A percentile compares a stretch with the other conserved stretches of the same genome.
These are phyloP conservation scores for Nebria brevicollis DNA, from an alignment of 2,888 invertebrate species.

Conservation along the genomic window DNA sequence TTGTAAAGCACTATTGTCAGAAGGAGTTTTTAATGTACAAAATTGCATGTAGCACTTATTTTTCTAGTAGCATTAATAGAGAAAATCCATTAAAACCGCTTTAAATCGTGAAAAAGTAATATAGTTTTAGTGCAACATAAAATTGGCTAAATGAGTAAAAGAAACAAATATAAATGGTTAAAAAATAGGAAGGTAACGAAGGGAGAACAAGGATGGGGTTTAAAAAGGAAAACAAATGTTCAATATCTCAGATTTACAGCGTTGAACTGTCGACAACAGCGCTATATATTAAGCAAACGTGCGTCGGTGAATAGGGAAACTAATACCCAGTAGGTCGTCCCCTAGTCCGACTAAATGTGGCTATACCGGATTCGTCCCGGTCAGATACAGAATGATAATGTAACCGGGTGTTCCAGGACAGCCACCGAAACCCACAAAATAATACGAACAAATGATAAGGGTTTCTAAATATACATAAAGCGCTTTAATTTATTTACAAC, in stretches of 20 bases:
- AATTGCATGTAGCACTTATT: not conserved
- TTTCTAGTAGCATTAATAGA: not conserved
- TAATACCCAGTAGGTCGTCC: slow-evolving; percentile 4
- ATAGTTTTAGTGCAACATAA: slow-evolving; percentile 5
- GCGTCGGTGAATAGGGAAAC: slow-evolving; percentile 3
- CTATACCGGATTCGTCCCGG: not conserved
- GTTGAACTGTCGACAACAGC: slow-evolving; percentile 15
- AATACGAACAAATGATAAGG: not conserved
- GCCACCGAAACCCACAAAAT: not conserved
- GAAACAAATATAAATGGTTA: not conserved
- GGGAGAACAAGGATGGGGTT: not conserved
- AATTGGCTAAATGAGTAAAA: not conserved
- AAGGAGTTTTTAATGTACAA: not conserved
- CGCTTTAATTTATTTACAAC: not conserved
- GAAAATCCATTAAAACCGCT: not conserved
- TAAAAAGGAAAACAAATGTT: slow-evolving; percentile 19
- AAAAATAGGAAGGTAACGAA: not conserved
- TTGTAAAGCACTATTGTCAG: no score
- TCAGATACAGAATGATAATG: not conserved
- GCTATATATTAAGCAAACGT: slow-evolving; percentile 20
- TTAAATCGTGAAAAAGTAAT: slow-evolving; percentile 14
- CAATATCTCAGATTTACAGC: slow-evolving; percentile 31
- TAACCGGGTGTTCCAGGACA: not conserved
- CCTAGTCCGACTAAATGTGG: not conserved
- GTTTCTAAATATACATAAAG: not conserved